Base-by-base conservation (phyloP, 2,888 invertebrate species). In the Cheilosia vernalis region DNA sequence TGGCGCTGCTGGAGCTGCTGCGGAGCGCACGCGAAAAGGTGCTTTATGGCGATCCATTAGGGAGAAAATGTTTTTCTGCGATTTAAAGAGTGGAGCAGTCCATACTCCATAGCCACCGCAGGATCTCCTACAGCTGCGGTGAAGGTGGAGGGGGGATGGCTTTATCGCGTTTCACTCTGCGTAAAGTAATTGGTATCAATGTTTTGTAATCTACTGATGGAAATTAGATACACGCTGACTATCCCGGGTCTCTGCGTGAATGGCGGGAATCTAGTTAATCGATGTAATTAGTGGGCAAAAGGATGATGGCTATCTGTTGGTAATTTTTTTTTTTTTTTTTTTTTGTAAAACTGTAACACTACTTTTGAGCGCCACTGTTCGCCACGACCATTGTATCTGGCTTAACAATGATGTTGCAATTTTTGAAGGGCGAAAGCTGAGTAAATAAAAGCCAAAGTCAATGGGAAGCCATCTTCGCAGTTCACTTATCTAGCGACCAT, bases 11-110 rank as follows among this genome's bases (percentile, higher is more conserved):
- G 37, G 53, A 64, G 53, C 44, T 80, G 87, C 42, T 83, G 77
- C 19, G 74, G 37, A 56, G 63, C 44, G 74, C 70, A 69, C 53
- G 53, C 64, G 69, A 70, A 74, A 84, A 84, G 84, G 84, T 84
- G 84, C 64, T 74, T 84, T 84, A 84, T 84, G 84, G 84, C 79
- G 66, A 74, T 84, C 80, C 80, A 84, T 80, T 84, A 84, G 74
- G 69, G 47, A 30, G 30, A 74, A 79, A 64, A 60, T 37, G 60
- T n/a, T 55, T 58, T 80, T 69, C 44, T 79, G 74, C 63, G 42
- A 79, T 73, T 73, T 74, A 53, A 69, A 64, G 3, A 70, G 37
- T 51, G 10, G 15, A 47, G 13, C 37, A 37, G 24, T n/a, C 21
- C n/a, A 13, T 37, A 3, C 3, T n/a, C 21, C n/a, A 13, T 37